Percentiles rank a stretch among this genome's conserved stretches.
Conservation (phyloP, 2,888 invertebrate species). For the Pristionchus arcanus region DNA sequence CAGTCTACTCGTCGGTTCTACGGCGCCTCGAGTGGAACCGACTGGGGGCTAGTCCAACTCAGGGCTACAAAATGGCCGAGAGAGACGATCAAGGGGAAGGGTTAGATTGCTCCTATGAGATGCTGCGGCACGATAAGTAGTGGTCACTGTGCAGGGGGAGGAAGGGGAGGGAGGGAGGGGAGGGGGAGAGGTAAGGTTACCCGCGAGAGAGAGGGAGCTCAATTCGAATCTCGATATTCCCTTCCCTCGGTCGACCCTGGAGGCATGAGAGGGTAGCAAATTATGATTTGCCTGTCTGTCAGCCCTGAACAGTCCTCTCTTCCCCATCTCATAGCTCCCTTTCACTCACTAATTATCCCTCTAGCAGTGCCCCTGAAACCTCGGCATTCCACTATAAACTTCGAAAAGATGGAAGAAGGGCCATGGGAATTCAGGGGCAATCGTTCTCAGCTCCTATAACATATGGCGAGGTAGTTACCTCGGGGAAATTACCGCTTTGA, state of each 20-base stretch:
- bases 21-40: background rate
- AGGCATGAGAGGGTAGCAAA: background rate
- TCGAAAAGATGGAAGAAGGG: background rate
- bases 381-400: conserved; percentile 27
- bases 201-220: background rate
- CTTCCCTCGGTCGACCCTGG: background rate
- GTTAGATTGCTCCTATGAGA: background rate
- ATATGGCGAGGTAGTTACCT: background rate
- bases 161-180: background rate
- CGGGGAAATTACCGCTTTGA: conserved; percentile 31
- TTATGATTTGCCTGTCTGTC: conserved; percentile 19
- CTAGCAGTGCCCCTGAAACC: background rate
- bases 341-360: conserved; percentile 15
- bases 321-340: background rate
- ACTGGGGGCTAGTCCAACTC: background rate
- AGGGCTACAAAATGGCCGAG: background rate
- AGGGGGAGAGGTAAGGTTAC: conserved; percentile 10
- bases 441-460: background rate
- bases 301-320: background rate
- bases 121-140: conserved; percentile 36
- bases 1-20: background rate
- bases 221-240: conserved; percentile 20
- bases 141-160: conserved; percentile 1
- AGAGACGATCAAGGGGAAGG: background rate
- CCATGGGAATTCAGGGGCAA: background rate